Percentiles rank a stretch among this genome's conserved stretches.
Evolutionary conservation across 2,113 vertebrate genomes (phyloP).

Genomic region (Nerophis lumbriciformis): DNA sequence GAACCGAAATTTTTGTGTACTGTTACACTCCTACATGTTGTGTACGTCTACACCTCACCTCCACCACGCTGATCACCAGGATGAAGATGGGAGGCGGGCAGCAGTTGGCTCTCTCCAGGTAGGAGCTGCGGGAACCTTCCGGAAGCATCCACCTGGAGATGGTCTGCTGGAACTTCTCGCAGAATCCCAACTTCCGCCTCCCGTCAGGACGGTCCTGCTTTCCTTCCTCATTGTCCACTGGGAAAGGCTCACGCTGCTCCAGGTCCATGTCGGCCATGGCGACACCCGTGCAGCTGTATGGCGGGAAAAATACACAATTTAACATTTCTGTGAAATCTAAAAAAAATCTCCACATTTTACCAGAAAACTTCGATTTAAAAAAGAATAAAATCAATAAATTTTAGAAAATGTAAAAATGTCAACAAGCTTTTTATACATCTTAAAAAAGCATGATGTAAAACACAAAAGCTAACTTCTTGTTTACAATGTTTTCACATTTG

Average conservation of each 20-base stretch:
- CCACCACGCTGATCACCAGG: conserved; percentile 78
- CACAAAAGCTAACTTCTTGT: too few species aligned
- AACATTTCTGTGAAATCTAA: neutral
- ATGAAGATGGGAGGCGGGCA: conserved; percentile 85
- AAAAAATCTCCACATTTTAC: too few species aligned
- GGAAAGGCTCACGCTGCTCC: conserved; percentile 54
- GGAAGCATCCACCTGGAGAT: conserved; percentile 87
- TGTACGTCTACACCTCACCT: conserved; percentile 64
- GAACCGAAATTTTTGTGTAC: too few species aligned
- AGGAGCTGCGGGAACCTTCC: conserved; percentile 52
- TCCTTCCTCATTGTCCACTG: conserved; percentile 41
- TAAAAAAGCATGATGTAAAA: too few species aligned
- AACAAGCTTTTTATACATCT: too few species aligned
- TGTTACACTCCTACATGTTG: too few species aligned
- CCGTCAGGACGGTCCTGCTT: conserved; percentile 13
- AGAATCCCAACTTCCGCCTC: conserved; percentile 37
- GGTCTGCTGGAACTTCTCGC: conserved; percentile 66
- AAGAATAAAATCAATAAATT: neutral
- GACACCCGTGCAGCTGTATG: conserved; percentile 1
- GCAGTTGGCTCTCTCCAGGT: conserved; percentile 82
- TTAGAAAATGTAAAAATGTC: too few species aligned
- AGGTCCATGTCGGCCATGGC: conserved; percentile 53
- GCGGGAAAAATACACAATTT: neutral
- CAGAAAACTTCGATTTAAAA: neutral
- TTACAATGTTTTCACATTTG: too few species aligned